Conservation (phyloP, 2,113 vertebrate species). For the Hyla sarda region DNA sequence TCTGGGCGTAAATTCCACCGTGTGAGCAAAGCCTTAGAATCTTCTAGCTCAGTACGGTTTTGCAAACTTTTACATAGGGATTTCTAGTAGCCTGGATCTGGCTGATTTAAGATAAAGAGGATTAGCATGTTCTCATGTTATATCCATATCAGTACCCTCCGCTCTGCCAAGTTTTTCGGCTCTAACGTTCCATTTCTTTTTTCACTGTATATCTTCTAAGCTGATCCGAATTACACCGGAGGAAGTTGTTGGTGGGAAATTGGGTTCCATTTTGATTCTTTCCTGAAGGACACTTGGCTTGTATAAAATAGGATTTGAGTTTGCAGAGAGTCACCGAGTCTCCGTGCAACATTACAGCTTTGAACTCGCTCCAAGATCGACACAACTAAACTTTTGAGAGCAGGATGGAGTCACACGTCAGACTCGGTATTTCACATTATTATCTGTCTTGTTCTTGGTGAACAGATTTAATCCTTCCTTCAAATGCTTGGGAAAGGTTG, state of each 20-base stretch:
- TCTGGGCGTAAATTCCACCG: no score
- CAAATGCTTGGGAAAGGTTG: slow-evolving; percentile 59
- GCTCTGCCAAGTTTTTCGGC: background rate
- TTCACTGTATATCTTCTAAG: background rate
- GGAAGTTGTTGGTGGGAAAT: slow-evolving; percentile 55
- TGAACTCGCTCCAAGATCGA: slow-evolving; percentile 54
- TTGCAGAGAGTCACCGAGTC: slow-evolving; percentile 46
- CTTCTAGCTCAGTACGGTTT: background rate
- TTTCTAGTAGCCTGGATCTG: background rate
- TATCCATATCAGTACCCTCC: background rate
- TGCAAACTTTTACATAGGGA: background rate
- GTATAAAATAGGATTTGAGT: slow-evolving; percentile 50
- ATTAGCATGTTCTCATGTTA: slow-evolving; percentile 28
- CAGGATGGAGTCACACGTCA: slow-evolving; percentile 45
- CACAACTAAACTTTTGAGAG: slow-evolving; percentile 56
- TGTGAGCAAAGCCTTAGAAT: no score
- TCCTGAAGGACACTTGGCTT: slow-evolving; percentile 33
- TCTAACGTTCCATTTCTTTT: background rate
- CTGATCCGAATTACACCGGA: slow-evolving; percentile 5
- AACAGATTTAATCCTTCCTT: slow-evolving; percentile 58
- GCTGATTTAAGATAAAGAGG: background rate
- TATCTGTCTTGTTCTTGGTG: slow-evolving; percentile 54
- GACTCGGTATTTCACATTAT: slow-evolving; percentile 54
- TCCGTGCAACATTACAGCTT: slow-evolving; percentile 25
- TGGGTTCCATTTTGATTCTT: slow-evolving; percentile 31